Evolutionary conservation across 2,888 invertebrate species (phyloP), one percentile per base, ranked within the genome.

Genomic region (Drosophila mimica): DNA sequence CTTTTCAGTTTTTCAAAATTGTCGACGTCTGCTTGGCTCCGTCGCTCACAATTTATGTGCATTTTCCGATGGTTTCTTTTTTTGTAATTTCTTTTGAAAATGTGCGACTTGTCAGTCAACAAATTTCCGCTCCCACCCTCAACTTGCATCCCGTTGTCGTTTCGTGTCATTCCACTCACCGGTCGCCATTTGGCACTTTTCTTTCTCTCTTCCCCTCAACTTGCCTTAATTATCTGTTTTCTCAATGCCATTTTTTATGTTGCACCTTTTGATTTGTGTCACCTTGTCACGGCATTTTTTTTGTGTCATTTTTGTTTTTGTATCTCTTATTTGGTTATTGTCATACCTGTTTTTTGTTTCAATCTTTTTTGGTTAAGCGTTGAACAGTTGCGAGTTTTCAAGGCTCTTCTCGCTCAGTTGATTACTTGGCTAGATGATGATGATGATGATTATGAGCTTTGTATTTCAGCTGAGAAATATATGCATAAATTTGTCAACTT

Each of bases 71-170:
- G 82, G 79, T 83, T 86, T 81, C 67, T 66, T 57, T 40, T 56
- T 40, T 64, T 59, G 73, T 81, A 72, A 84, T 88, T 86, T 86
- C 87, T 77, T 79, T 87, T 90, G 89, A 90, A 83, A 87, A 90
- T 90, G 89, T 86, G 90, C 87, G 87, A 90, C 90, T 88, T 88
- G 90, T 88, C 90, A 86, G 79, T 87, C 90, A 86, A 74, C 86
- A 76, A 80, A 82, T 78, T 68, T 65, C 64, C 74, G n/a, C 58
- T 53, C 51, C 54, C 63, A 51, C 52, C 72, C 64, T 61, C 70
- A 57, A 57, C 71, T 58, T 49, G 59, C 56, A 46, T 58, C 28
- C 56, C 72, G 46, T 57, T 68, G 70, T 57, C 46, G 34, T 38
- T 64, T 51, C 61, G 74, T 80, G 83, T 83, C 89, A 79, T 85